Evolutionary conservation across 1,140 invertebrate species (phyloP).

Genomic region (Saxidomus purpurata): DNA sequence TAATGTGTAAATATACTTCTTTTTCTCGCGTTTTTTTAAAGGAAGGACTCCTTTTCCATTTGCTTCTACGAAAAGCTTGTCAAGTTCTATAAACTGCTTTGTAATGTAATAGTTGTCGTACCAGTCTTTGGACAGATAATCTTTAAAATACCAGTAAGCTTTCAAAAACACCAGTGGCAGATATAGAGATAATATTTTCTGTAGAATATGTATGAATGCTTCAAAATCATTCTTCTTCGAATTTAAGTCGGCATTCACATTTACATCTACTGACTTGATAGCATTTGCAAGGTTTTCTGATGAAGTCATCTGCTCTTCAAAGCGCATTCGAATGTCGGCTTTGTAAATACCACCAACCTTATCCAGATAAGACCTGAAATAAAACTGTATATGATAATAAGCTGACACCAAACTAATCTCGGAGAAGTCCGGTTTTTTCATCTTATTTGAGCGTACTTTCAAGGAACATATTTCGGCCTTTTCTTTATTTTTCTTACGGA

Average conservation of each 20-base stretch:
- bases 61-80: background rate
- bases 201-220: background rate
- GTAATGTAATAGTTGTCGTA: slow-evolving; percentile 68
- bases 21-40: slow-evolving; percentile 57
- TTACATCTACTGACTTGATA: background rate
- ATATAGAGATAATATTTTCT: slow-evolving; percentile 36
- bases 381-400: no score
- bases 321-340: no score
- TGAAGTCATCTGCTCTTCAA: no score
- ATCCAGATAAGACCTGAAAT: no score
- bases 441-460: no score
- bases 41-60: slow-evolving; percentile 10
- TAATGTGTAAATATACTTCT: slow-evolving; percentile 33
- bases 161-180: slow-evolving; percentile 51
- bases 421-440: no score
- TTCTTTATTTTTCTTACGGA: no score
- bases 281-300: no score
- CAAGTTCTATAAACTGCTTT: slow-evolving; percentile 46
- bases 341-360: no score
- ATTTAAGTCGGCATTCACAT: slow-evolving; percentile 7
- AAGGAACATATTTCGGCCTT: no score
- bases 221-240: background rate
- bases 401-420: no score
- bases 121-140: slow-evolving; percentile 52
- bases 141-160: slow-evolving; percentile 48